These are phyloP conservation scores for Pongo abelii DNA, from an alignment of 2,113 vertebrate genomes.

Conservation along the genomic window DNA sequence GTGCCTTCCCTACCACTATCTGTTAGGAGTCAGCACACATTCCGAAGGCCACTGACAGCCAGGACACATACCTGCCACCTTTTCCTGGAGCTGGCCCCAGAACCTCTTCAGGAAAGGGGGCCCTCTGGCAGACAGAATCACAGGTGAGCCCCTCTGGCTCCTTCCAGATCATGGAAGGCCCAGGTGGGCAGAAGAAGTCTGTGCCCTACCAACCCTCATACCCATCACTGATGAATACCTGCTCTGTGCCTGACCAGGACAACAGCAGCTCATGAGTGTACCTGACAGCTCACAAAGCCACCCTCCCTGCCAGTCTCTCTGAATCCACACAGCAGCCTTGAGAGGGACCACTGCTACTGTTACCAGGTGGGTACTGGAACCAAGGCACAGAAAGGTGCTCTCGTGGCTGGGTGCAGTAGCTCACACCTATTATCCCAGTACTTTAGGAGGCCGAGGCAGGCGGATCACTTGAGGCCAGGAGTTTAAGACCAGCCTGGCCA, in stretches of 20 bases:
- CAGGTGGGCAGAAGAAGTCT: fast-evolving
- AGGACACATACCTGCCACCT: not conserved
- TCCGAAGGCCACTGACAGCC: not conserved
- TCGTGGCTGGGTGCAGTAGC: no score
- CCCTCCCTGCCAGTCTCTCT: not conserved
- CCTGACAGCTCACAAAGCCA: not conserved
- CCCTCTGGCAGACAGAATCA: not conserved
- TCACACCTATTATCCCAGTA: no score
- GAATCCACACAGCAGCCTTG: not conserved
- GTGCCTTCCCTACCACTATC: not conserved
- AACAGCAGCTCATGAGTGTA: not conserved
- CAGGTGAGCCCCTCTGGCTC: not conserved
- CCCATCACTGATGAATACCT: not conserved
- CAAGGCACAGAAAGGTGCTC: not conserved
- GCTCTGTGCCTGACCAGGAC: not conserved
- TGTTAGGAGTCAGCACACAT: not conserved
- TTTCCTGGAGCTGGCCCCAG: not conserved
- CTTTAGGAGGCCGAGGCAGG: no score
- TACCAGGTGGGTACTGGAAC: not conserved
- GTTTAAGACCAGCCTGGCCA: no score
- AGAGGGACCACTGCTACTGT: fast-evolving
- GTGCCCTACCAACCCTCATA: not conserved
- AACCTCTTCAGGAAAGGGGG: not conserved
- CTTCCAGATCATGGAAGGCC: not conserved
- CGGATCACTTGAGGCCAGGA: no score